Base-by-base conservation (phyloP, 2,113 vertebrate genomes). In the Hemiprocne comata region DNA sequence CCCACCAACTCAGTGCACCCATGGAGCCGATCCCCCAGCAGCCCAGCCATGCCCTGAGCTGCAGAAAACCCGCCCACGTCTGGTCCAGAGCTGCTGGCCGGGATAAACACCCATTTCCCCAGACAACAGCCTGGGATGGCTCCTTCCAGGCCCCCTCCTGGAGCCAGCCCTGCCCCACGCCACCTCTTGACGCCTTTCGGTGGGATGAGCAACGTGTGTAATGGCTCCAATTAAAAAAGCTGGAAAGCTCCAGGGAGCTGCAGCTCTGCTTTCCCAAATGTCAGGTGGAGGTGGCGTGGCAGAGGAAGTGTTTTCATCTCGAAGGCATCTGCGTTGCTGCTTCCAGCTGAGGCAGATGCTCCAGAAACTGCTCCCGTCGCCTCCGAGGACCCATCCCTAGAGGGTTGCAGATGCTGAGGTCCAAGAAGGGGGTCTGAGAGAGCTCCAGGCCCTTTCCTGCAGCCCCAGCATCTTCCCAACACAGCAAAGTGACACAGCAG, bases 291-390 rank as follows among this genome's bases (percentile, higher is more conserved):
- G 79, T 85, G 90, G 92, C 87, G 85, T 29, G 2, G 86, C 50
- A 34, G 83, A 90, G 91, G 95, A 95, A 94, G 94, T 90, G 90
- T 89, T 87, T 94, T 95, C 95, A 94, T 93, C 48, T 40, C 15
- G 1, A 93, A 97, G 57, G 94, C 83, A 90, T 95, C 94, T 31
- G 10, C 2, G 6, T 60, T 6, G n/a, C 80, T 25, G 86, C 53
- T 53, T 93, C 94, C 83, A 94, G 93, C 81, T 26, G 34, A 57
- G 51, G 74, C 84, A 82, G 93, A 78, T 84, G 82, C 84, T 80
- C 38, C 17, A 71, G 66, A 46, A 79, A 90, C 84, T 10, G 55
- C 67, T 91, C 54, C 85, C 13, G 21, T 7, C 17, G 75, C 82
- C 53, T 48, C 72, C 2, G 5, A 25, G 76, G 21, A n/a, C 40